Evolutionary conservation across 2,797 vertebrate species (phyloP), one percentile per base, ranked within the genome.

Genomic region (Betta splendens): DNA sequence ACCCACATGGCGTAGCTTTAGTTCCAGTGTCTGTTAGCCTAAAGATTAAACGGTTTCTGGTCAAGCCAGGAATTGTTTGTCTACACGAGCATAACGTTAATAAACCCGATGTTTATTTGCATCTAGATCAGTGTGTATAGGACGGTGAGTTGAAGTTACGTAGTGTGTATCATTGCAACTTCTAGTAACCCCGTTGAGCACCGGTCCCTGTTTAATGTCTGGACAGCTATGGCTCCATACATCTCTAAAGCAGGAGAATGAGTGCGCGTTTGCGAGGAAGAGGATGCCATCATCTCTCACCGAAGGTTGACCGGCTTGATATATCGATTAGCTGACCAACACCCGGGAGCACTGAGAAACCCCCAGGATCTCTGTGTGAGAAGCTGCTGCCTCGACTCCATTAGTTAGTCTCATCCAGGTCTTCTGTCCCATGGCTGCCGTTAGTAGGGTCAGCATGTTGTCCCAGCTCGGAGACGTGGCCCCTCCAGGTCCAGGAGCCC

Each of bases 381-480:
- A 37, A 38, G 22, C 39, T 33, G 9, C 31, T 22, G 37, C 37
- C 9, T 39, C 18, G 42, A 29, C 28, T 37, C 28, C 22, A 11
- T 44, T 23, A 18, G 5, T 43, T 9, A 15, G 9, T 25, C 23
- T 52, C 13, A n/a, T 37, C 32, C 47, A 31, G 37, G 48, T 54
- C 15, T 20, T 51, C 38, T n/a, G 44, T 9, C 26, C 61, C 55
- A 90, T 92, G 89, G 81, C 79, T 53, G 78, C 75, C 32, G 86
- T 72, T 5, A 75, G 71, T 7, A 85, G 83, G 16, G 68, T 86
- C 42, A 80, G 78, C 66, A 56, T 81, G 80, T 39, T 81, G 49
- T 72, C 82, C 74, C 77, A 67, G 58, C 42, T 72, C 16, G 83
- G 72, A 22, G 82, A 80, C 18, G 57, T 52, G 45, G 67, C 75